Evolutionary conservation across 2,888 invertebrate genomes (phyloP).

Genomic region (Cyclophora albipunctata): DNA sequence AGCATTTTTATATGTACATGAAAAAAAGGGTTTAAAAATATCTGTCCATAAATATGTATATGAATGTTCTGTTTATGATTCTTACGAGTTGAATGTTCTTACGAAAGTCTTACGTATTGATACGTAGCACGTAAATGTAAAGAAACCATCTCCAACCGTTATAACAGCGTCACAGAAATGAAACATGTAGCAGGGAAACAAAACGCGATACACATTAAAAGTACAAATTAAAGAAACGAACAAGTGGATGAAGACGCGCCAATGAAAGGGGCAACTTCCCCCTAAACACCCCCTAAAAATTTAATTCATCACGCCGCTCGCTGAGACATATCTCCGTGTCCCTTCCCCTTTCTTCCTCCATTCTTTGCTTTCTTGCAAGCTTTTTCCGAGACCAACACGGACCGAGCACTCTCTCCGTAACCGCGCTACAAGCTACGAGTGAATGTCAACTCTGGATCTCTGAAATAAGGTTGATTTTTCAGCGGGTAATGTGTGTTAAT

Average conservation of each 20-base stretch:
- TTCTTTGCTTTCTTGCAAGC: constrained; percentile 74
- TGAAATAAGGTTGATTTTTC: constrained; percentile 5
- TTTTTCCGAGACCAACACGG: constrained; percentile 61
- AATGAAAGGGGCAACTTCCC: constrained; percentile 57
- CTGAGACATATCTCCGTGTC: constrained; percentile 71
- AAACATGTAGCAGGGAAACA: constrained; percentile 9
- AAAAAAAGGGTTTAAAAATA: too few species aligned
- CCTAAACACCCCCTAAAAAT: constrained; percentile 70
- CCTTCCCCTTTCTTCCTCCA: constrained; percentile 69
- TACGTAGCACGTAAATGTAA: too few species aligned
- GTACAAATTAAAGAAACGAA: constrained; percentile 66
- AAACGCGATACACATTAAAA: constrained; percentile 34
- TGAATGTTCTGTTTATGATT: too few species aligned
- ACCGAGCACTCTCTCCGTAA: constrained; percentile 35
- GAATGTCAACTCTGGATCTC: constrained; percentile 15
- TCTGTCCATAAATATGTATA: too few species aligned
- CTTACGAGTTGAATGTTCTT: too few species aligned
- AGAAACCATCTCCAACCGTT: too few species aligned
- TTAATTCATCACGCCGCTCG: constrained; percentile 74
- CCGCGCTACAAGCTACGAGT: constrained; percentile 2
- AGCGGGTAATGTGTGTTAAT: constrained; percentile 11
- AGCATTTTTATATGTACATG: too few species aligned
- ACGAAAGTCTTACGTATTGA: too few species aligned
- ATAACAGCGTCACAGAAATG: too few species aligned
- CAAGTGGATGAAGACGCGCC: constrained; percentile 63